Evolutionary conservation across 1,140 invertebrate genomes (phyloP).

Genomic region (Conus betulinus): DNA sequence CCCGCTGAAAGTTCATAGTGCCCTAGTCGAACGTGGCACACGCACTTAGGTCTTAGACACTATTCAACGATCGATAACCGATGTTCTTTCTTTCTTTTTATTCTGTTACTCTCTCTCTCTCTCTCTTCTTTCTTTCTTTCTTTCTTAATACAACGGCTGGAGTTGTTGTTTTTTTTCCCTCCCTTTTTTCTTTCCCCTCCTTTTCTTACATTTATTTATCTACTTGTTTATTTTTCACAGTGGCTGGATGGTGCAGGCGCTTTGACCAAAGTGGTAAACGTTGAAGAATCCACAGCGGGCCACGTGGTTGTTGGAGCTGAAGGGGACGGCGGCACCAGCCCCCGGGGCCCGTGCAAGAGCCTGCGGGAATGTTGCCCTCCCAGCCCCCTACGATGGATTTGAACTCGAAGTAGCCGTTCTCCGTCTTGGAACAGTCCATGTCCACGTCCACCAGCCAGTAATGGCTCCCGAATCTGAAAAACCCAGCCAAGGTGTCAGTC

Average conservation of each 20-base stretch:
- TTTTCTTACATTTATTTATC: too few relatives aligned
- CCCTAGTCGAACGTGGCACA: too few relatives aligned
- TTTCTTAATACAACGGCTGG: too few relatives aligned
- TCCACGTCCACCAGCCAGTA: slow-evolving; percentile 77
- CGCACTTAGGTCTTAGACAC: too few relatives aligned
- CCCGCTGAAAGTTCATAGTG: too few relatives aligned
- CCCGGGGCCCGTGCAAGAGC: slow-evolving; percentile 67
- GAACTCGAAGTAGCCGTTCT: slow-evolving; percentile 77
- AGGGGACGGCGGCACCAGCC: slow-evolving; percentile 64
- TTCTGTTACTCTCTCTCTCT: too few relatives aligned
- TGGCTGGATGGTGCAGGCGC: slow-evolving; percentile 67
- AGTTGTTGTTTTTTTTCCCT: too few relatives aligned
- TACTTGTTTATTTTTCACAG: not conserved
- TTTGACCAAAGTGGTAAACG: slow-evolving; percentile 71
- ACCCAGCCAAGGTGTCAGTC: too few relatives aligned
- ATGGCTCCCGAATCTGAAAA: slow-evolving; percentile 72
- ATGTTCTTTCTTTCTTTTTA: too few relatives aligned
- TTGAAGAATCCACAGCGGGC: slow-evolving; percentile 76
- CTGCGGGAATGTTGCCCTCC: slow-evolving; percentile 65
- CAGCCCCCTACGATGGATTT: slow-evolving; percentile 72
- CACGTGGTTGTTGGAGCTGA: slow-evolving; percentile 72
- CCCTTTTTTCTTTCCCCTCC: too few relatives aligned
- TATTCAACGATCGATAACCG: too few relatives aligned
- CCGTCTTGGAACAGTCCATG: slow-evolving; percentile 77
- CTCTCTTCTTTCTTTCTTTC: too few relatives aligned